These are phyloP conservation scores for Premnoplex brunnescens DNA, from an alignment of 2,797 vertebrate genomes.

Conservation along the genomic window DNA sequence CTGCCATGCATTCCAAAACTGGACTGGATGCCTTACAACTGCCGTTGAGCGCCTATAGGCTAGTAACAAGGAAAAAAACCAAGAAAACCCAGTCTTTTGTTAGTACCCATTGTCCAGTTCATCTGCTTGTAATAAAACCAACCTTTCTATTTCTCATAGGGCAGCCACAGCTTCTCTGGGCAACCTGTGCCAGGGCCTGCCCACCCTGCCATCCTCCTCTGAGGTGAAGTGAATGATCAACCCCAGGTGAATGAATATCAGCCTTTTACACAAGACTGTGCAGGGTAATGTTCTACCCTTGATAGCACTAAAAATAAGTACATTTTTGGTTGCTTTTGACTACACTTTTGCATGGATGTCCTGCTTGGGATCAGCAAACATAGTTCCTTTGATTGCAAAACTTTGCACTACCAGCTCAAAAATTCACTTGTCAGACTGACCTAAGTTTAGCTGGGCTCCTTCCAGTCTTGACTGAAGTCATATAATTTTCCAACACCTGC, in stretches of 20 bases:
- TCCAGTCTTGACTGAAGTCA: not conserved
- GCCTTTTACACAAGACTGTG: not conserved
- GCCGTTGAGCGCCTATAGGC: too few relatives aligned
- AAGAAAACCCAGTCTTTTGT: too few relatives aligned
- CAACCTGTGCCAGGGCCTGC: not conserved
- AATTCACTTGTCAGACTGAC: not conserved
- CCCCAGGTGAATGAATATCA: not conserved
- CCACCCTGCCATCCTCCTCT: not conserved
- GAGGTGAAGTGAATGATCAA: not conserved
- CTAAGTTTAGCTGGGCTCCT: not conserved
- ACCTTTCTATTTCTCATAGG: too few relatives aligned
- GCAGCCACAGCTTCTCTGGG: not conserved
- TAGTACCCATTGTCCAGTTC: too few relatives aligned
- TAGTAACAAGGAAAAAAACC: too few relatives aligned
- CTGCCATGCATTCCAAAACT: too few relatives aligned
- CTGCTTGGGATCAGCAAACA: not conserved
- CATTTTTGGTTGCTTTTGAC: not conserved
- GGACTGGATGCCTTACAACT: too few relatives aligned
- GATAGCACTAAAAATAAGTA: not conserved
- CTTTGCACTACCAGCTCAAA: not conserved
- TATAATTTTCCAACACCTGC: not conserved
- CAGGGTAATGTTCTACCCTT: not conserved
- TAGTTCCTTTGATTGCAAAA: not conserved
- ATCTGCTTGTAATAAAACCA: too few relatives aligned
- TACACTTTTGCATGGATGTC: not conserved